Conservation (phyloP, 1,140 invertebrate species). For the Halyomorpha halys region DNA sequence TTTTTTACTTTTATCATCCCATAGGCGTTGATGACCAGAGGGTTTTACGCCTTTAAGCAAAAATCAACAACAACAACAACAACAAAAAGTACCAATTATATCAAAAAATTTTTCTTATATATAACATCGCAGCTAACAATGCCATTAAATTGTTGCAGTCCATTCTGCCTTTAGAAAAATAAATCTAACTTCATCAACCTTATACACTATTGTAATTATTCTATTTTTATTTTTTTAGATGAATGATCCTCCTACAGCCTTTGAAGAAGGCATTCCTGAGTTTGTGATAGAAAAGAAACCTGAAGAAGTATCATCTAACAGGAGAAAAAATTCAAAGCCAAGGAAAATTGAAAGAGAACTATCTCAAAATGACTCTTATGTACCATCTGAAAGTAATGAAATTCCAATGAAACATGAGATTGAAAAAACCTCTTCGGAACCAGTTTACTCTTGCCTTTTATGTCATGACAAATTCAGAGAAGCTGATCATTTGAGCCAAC, state of each 20-base stretch:
- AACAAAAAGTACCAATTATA: too few relatives aligned
- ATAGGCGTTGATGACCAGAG: too few relatives aligned
- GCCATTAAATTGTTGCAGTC: too few relatives aligned
- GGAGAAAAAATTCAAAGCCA: constrained; percentile 33
- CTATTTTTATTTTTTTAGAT: constrained; percentile 15
- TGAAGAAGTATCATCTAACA: constrained; percentile 23
- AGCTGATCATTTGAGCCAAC: constrained; percentile 34
- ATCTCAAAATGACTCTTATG: background rate
- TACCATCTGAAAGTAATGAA: background rate
- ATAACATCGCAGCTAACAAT: too few relatives aligned
- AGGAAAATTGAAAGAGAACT: constrained; percentile 32
- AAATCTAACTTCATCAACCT: too few relatives aligned
- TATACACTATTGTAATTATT: too few relatives aligned
- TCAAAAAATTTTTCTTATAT: too few relatives aligned
- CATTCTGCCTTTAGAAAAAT: too few relatives aligned
- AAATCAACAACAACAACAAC: too few relatives aligned
- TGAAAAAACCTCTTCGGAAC: constrained; percentile 30
- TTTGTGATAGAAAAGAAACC: constrained; percentile 11
- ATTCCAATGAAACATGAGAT: too few relatives aligned
- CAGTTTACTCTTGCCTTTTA: constrained; percentile 30
- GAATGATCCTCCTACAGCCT: background rate
- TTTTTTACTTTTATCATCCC: too few relatives aligned
- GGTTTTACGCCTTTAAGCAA: too few relatives aligned
- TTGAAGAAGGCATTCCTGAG: background rate
- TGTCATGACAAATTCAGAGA: constrained; percentile 24